A percentile compares a stretch with the other conserved stretches of the same genome.
Evolutionary conservation across 2,113 vertebrate species (phyloP).

Genomic region (Seriola dumerili): DNA sequence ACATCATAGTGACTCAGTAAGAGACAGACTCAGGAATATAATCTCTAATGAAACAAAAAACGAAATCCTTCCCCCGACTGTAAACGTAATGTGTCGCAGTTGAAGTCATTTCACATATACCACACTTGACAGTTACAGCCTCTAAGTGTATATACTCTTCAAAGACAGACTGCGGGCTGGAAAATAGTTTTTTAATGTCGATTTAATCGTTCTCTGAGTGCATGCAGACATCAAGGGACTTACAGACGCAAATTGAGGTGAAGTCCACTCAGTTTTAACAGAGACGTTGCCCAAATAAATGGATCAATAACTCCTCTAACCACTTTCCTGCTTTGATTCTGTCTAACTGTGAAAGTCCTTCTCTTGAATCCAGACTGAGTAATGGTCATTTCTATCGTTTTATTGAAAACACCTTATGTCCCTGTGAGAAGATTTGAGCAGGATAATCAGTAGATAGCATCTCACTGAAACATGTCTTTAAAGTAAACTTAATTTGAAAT

Average conservation of each 20-base stretch:
- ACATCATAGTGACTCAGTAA: neutral
- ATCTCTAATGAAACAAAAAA: conserved; percentile 40
- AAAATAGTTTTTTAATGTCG: conserved; percentile 42
- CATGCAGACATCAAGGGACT: conserved; percentile 32
- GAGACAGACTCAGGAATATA: conserved; percentile 9
- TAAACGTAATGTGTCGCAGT: conserved; percentile 22
- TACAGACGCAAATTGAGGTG: conserved; percentile 55
- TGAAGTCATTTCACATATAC: conserved; percentile 32
- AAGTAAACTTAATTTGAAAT: neutral
- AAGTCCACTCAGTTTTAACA: conserved; percentile 55
- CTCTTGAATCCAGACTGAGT: conserved; percentile 50
- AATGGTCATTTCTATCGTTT: neutral
- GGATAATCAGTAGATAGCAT: neutral
- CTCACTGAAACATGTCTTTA: conserved; percentile 3
- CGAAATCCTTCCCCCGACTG: neutral
- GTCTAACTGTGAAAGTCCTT: conserved; percentile 22
- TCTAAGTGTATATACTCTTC: conserved; percentile 11
- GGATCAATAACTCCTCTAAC: conserved; percentile 68
- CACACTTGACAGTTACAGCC: conserved; percentile 19
- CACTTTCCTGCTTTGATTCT: conserved; percentile 55
- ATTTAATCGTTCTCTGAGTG: conserved; percentile 40
- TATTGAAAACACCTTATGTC: neutral
- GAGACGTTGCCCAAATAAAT: conserved; percentile 62
- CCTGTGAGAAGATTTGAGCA: neutral
- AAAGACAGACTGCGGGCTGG: conserved; percentile 18